phyloP scores from a whole-genome alignment of 2,797 vertebrate species.

The Sciurus carolinensis region DNA sequence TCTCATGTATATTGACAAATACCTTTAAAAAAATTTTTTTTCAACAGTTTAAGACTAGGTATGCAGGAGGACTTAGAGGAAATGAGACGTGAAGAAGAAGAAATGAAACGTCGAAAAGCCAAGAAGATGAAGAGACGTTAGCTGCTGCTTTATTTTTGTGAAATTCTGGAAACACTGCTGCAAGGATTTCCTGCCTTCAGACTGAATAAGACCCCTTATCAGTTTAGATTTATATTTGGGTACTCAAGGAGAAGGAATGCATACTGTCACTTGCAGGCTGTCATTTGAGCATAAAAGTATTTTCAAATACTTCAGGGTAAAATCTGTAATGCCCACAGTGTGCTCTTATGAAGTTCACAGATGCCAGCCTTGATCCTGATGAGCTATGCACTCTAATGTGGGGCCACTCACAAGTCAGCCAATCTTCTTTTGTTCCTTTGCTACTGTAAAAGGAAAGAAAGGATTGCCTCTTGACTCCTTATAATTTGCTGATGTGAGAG shows the following conservation, averaged over 20 bases:
- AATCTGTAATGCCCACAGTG: slow-evolving; percentile 83
- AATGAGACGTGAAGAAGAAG: slow-evolving; percentile 93
- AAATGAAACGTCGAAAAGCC: slow-evolving; percentile 89
- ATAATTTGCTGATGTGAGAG: slow-evolving; percentile 76
- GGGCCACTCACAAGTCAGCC: slow-evolving; percentile 80
- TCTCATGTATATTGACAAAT: slow-evolving; percentile 48
- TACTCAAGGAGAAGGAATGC: slow-evolving; percentile 89
- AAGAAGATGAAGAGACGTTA: slow-evolving; percentile 90
- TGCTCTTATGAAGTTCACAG: slow-evolving; percentile 85
- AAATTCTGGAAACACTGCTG: slow-evolving; percentile 62
- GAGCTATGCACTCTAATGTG: slow-evolving; percentile 88
- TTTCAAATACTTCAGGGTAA: slow-evolving; percentile 86
- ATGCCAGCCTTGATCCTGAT: slow-evolving; percentile 88
- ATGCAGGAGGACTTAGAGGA: slow-evolving; percentile 96
- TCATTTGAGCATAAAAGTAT: slow-evolving; percentile 87
- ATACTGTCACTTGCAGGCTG: slow-evolving; percentile 87
- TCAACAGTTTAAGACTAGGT: slow-evolving; percentile 93
- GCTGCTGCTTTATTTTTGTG: slow-evolving; percentile 78
- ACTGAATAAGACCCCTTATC: slow-evolving; percentile 66
- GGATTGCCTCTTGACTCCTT: slow-evolving; percentile 77
- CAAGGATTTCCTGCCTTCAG: slow-evolving; percentile 80
- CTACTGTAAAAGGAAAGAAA: slow-evolving; percentile 74
- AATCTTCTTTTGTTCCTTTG: slow-evolving; percentile 80
- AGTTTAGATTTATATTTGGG: slow-evolving; percentile 88
- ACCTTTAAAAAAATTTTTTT: slow-evolving; percentile 35